These are phyloP conservation scores for Allophyes oxyacanthae DNA, from an alignment of 2,888 invertebrate genomes.

Conservation along the genomic window DNA sequence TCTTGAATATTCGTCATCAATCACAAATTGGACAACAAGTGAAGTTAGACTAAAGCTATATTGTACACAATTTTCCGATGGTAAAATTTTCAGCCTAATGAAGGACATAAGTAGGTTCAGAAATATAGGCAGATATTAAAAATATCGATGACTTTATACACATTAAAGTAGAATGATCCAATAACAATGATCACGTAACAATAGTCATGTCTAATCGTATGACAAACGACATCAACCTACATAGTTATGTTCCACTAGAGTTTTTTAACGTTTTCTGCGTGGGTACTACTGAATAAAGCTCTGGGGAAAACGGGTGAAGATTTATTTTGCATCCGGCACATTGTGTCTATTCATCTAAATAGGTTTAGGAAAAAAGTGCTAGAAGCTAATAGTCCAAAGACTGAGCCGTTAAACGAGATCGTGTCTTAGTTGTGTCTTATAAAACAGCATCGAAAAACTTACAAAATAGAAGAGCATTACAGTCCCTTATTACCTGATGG, in stretches of 20 bases:
- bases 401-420: too few relatives aligned
- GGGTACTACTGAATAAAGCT: constrained; percentile 26
- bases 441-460: constrained; percentile 31
- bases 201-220: constrained; percentile 19
- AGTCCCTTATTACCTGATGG: constrained; percentile 51
- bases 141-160: constrained; percentile 2
- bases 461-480: constrained; percentile 39
- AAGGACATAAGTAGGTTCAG: neutral
- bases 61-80: too few relatives aligned
- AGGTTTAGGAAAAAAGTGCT: neutral
- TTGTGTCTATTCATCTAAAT: constrained; percentile 10
- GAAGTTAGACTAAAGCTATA: too few relatives aligned
- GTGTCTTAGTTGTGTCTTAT: constrained; percentile 12
- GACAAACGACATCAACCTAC: constrained; percentile 49
- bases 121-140: neutral
- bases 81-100: too few relatives aligned
- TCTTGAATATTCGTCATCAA: too few relatives aligned
- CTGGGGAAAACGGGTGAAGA: constrained; percentile 24
- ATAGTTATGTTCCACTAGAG: constrained; percentile 39
- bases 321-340: constrained; percentile 25
- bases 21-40: too few relatives aligned
- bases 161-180: constrained; percentile 20
- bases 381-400: neutral
- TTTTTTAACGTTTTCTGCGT: constrained; percentile 28
- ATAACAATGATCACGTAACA: constrained; percentile 26